Conservation (phyloP, 2,888 invertebrate genomes). For the Camptogramma bilineatum region DNA sequence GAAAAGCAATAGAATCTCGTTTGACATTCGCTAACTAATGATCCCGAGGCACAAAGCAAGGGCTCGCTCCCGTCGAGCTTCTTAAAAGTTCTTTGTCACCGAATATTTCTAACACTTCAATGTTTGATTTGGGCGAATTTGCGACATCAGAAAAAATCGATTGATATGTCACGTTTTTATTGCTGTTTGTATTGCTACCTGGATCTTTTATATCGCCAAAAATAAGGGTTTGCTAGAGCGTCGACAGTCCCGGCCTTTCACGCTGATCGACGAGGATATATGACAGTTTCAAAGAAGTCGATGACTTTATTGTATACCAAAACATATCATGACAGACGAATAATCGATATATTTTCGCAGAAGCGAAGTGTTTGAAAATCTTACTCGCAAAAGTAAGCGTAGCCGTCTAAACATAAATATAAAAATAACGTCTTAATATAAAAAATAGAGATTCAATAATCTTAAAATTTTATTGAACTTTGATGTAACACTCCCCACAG, state of each 20-base stretch:
- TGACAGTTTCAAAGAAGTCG: constrained; percentile 70
- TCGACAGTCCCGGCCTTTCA: constrained; percentile 65
- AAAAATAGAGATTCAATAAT: neutral
- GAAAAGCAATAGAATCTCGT: constrained; percentile 62
- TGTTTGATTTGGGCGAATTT: constrained; percentile 84
- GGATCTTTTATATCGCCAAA: constrained; percentile 62
- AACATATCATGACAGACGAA: constrained; percentile 63
- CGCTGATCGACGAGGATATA: constrained; percentile 60
- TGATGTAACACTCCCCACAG: constrained; percentile 37
- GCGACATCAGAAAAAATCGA: constrained; percentile 75
- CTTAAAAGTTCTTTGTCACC: constrained; percentile 73
- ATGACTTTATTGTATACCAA: constrained; percentile 72
- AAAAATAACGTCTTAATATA: neutral
- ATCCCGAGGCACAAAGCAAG: constrained; percentile 68
- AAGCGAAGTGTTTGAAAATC: constrained; percentile 35
- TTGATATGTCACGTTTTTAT: constrained; percentile 83
- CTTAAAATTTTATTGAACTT: constrained; percentile 16
- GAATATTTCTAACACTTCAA: constrained; percentile 82
- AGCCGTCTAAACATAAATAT: no score
- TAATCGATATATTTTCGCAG: constrained; percentile 66
- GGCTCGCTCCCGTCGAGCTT: constrained; percentile 69
- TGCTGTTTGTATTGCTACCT: constrained; percentile 82
- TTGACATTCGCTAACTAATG: constrained; percentile 81
- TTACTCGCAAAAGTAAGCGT: neutral
- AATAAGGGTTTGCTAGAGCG: constrained; percentile 67